Evolutionary conservation across 2,113 vertebrate species (phyloP), one percentile per base, ranked within the genome.

Genomic region (Sakesphorus luctuosus): DNA sequence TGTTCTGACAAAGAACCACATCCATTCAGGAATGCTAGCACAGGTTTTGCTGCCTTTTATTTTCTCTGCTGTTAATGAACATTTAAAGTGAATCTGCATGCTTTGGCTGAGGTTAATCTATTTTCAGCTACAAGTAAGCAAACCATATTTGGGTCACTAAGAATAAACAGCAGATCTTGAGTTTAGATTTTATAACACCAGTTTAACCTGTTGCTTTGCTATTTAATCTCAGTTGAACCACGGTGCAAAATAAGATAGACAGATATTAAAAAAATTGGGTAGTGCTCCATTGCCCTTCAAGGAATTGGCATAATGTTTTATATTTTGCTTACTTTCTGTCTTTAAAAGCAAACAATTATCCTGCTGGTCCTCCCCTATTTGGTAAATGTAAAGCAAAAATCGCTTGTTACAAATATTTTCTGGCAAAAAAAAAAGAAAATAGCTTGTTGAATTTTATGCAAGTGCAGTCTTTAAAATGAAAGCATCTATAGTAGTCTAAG

Each of bases 51-150:
- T 82, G 67, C 49, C 28, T 81, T 89, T 71, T 61, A 12, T 18
- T 84, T 29, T 58, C 69, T 15, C 28, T 68, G 36, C 11, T 23
- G 33, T 71, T 88, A 59, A 50, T 23, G 29, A 23, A 81, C 65
- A 90, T 14, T 69, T 77, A 15, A 74, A 91, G 38, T 59, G 17
- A 71, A 90, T 52, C 78, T 52, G 40, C 12, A 4, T 47, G 73
- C 49, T 69, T 89, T 24, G 81, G 72, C 44, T n/a, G 44, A 84
- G 49, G 28, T 78, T 85, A 47, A 67, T 55, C 93, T 89, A 55
- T 84, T 94, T 94, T 82, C 80, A 89, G 13, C 65, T 44, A 40
- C 56, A 89, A 84, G 65, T 50, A 77, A 84, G 24, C 74, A 91
- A 89, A 91, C 74, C 36, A 7, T 82, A 82, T 68, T 91, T 91